Conservation (phyloP, 2,113 vertebrate genomes). For the Ophiodon elongatus region DNA sequence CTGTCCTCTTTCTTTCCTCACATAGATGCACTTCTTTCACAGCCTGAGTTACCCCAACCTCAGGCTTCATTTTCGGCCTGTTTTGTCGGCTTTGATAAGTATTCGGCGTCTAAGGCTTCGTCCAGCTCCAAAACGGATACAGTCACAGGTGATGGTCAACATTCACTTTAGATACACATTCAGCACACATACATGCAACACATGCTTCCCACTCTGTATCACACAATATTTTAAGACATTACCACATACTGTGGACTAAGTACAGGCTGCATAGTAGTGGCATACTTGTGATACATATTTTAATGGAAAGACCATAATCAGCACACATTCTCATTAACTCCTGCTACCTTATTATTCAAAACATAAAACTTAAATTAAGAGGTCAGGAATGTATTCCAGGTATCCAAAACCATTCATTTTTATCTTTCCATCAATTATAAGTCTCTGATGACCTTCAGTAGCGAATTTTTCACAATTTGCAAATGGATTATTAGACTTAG, state of each 20-base stretch:
- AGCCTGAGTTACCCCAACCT: slow-evolving; percentile 48
- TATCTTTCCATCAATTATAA: not conserved
- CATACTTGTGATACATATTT: not conserved
- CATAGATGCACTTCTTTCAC: slow-evolving; percentile 71
- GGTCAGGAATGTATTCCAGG: not conserved
- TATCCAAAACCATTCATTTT: not conserved
- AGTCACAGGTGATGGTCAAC: slow-evolving; percentile 7
- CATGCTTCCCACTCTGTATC: not conserved
- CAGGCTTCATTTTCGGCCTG: slow-evolving; percentile 39
- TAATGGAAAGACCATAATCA: not conserved
- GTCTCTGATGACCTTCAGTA: not conserved
- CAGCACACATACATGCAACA: not conserved
- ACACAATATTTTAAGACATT: slow-evolving; percentile 12
- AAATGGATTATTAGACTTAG: not conserved
- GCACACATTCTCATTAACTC: not conserved
- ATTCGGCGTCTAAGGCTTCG: slow-evolving; percentile 20
- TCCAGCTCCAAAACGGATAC: slow-evolving; percentile 46
- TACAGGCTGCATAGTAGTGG: not conserved
- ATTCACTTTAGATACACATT: slow-evolving; percentile 25
- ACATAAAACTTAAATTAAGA: not conserved
- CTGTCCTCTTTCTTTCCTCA: slow-evolving; percentile 87
- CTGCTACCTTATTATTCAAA: not conserved
- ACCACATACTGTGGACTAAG: not conserved
- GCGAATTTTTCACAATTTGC: not conserved
- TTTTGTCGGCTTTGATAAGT: slow-evolving; percentile 15